Base-by-base conservation (phyloP, 2,888 invertebrate genomes). In the Coecobrya sp. region DNA sequence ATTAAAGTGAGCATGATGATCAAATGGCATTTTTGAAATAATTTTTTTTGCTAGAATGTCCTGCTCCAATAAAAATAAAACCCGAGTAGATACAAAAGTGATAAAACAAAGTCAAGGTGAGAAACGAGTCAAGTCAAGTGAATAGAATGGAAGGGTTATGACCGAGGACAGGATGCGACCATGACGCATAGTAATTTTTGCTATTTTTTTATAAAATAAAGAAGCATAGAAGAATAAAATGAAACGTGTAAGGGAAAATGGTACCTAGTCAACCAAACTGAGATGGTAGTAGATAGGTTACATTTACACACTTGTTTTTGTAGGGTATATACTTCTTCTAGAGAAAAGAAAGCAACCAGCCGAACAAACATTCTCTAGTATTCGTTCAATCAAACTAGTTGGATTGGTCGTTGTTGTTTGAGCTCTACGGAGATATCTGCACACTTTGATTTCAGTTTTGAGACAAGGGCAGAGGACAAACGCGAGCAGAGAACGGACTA, bases 111-210 rank as follows among this genome's bases (percentile, higher is more conserved):
- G 70, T 30, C 30, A 79, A 52, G n/a, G 65, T 59, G 30, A 85
- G 45, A 79, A 79, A 79, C 79, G 25, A 79, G 79, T 79, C 52
- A 52, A 79, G 79, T 79, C 27, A 79, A 79, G 45, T 73, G 81
- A 85, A 86, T n/a, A 45, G 79, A 52, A 49, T 90, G 85, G 76
- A 91, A 91, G 86, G 91, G 91, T 91, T 91, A 91, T 86, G 91
- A 91, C 91, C 91, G 91, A 91, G 91, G 91, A 91, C 91, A 91
- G 91, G 91, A 91, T 86, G 86, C 86, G 85, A 90, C 73, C 90
- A 86, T 91, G 91, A 91, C 86, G 91, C 81, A 68, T 73, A 76
- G 16, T n/a, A 76, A 22, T 86, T 86, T 73, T 68, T 19, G 25
- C 42, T 45, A 45, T 13, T 30, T 79, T 52, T 52, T 79, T 16